Evolutionary conservation across 2,888 invertebrate species (phyloP), one percentile per base, ranked within the genome.

Genomic region (Acrobasis consociella): DNA sequence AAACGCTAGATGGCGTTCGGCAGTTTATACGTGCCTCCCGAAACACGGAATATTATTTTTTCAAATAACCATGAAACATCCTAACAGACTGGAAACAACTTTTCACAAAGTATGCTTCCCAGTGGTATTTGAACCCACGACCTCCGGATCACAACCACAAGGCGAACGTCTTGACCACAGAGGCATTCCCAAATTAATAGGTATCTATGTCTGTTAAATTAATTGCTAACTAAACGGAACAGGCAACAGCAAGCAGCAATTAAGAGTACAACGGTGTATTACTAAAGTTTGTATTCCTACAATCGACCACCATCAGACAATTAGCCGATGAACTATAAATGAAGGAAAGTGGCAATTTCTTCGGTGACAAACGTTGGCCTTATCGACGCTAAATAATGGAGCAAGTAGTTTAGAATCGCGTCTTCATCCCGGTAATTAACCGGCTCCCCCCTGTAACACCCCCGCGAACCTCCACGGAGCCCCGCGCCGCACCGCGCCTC

Each of bases 391-490:
- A 86, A 91, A 89, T 91, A 90, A 91, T 90, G 87, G 83, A 87
- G 83, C 84, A 79, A 83, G 88, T 87, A 89, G 87, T 91, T 56
- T 91, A 91, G 88, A 86, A 80, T 77, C 82, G 88, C 88, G 90
- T 92, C 91, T 92, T 92, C 91, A 91, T 91, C 87, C 86, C 78
- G 86, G 84, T 90, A 91, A 92, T 92, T 92, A 92, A 90, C 83
- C 64, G 76, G 70, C 76, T 69, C 71, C 80, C 77, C 71, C 77
- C 39, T 42, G 13, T 22, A 42, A 66, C 67, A 65, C 71, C 65
- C 69, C 66, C 69, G 62, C 65, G 63, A 71, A 55, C 67, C 42
- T 68, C 62, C 69, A 62, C 62, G 59, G 49, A 67, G 60, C 71
- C 61, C 71, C 65, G 68, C 76, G 67, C 72, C 69, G 68, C 76